Evolutionary conservation across 2,797 vertebrate species (phyloP).

Genomic region (Triplophysa bombifrons): DNA sequence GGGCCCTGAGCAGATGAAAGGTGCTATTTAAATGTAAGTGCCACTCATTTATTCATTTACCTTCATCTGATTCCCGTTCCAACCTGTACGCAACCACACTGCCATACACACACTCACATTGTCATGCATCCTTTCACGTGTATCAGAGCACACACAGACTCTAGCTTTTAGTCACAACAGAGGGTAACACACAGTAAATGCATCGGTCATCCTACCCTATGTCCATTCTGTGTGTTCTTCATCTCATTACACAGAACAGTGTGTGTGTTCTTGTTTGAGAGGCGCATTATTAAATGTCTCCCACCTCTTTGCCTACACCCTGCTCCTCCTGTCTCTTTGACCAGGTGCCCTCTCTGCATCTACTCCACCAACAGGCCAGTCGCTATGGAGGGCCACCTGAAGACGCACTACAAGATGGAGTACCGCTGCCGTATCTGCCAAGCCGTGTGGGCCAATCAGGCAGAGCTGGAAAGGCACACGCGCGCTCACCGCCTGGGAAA

Average conservation of each 20-base stretch:
- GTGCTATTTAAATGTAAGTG: constrained; percentile 91
- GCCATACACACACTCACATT: constrained; percentile 62
- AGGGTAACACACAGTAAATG: constrained; percentile 55
- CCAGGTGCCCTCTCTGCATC: constrained; percentile 98
- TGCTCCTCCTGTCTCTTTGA: constrained; percentile 53
- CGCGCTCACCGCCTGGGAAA: constrained; percentile 97
- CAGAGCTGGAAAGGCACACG: constrained; percentile 96
- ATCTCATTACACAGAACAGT: constrained; percentile 39
- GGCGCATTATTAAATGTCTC: constrained; percentile 43
- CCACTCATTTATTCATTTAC: constrained; percentile 86
- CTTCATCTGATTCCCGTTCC: constrained; percentile 77
- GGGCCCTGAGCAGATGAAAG: constrained; percentile 88
- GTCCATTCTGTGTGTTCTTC: constrained; percentile 60
- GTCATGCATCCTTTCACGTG: constrained; percentile 55
- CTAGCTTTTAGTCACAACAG: constrained; percentile 55
- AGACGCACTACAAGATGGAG: constrained; percentile 99
- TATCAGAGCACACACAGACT: constrained; percentile 58
- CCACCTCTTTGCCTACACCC: constrained; percentile 54
- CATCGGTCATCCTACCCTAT: constrained; percentile 65
- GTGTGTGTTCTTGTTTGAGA: constrained; percentile 31
- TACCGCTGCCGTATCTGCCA: constrained; percentile 99
- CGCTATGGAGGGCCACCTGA: constrained; percentile 99
- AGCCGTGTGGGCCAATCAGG: constrained; percentile 93
- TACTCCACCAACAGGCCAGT: constrained; percentile 98
- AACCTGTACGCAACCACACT: constrained; percentile 65